phyloP scores from a whole-genome alignment of 2,113 vertebrate species.

The Hylia prasina region DNA sequence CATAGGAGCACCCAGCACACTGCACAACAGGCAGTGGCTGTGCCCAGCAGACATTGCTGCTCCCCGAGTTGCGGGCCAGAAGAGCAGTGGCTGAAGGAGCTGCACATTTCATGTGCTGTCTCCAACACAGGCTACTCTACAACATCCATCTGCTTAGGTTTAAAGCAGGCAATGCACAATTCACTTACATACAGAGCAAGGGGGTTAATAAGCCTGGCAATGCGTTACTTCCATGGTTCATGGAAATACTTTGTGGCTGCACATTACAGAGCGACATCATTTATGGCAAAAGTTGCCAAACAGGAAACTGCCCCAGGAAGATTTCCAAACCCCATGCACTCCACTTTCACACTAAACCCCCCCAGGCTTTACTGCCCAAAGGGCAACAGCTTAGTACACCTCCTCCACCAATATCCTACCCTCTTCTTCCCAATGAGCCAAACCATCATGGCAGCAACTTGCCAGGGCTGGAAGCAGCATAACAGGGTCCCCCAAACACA shows the following conservation, averaged over 20 bases:
- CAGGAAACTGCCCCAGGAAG: neutral
- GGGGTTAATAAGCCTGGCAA: neutral
- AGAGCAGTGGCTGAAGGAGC: neutral
- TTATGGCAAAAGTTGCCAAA: neutral
- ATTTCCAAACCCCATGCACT: neutral
- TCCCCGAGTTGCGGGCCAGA: accelerated
- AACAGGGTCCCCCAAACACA: neutral
- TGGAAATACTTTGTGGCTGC: neutral
- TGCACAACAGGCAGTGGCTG: neutral
- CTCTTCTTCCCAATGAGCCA: neutral
- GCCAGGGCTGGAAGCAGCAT: neutral
- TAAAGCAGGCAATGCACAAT: accelerated
- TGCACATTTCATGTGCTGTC: neutral
- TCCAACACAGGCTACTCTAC: neutral
- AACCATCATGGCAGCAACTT: neutral
- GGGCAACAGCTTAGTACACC: neutral
- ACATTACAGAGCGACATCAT: neutral
- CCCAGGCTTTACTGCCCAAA: neutral
- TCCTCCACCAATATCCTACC: neutral
- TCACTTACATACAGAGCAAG: accelerated
- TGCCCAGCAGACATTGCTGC: neutral
- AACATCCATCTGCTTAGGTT: neutral
- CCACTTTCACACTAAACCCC: neutral
- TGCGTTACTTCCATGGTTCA: neutral
- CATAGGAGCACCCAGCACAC: accelerated